phyloP scores from a whole-genome alignment of 2,888 invertebrate genomes.

The Nezara viridula region DNA sequence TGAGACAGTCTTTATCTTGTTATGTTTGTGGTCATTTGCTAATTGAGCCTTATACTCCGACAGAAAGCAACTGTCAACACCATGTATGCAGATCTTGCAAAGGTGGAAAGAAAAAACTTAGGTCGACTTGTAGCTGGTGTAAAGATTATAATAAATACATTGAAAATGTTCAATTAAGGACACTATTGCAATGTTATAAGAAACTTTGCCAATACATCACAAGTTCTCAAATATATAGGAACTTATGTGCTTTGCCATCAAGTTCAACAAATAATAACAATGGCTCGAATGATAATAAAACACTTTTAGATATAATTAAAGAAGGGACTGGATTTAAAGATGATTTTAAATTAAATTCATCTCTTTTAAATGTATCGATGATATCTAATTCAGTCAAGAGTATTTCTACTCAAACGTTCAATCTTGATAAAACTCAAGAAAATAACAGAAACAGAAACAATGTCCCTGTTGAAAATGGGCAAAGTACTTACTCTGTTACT shows the following conservation, averaged over 20 bases:
- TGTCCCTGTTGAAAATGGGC: constrained; percentile 54
- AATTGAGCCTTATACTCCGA: constrained; percentile 85
- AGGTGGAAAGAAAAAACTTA: constrained; percentile 86
- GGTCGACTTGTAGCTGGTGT: constrained; percentile 88
- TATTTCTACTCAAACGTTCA: constrained; percentile 62
- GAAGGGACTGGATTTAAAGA: constrained; percentile 86
- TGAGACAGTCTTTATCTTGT: constrained; percentile 89
- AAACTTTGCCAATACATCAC: constrained; percentile 88
- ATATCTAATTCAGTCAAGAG: constrained; percentile 59
- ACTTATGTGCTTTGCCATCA: constrained; percentile 70
- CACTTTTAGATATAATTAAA: constrained; percentile 81
- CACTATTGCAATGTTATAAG: constrained; percentile 89
- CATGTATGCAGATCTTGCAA: constrained; percentile 89
- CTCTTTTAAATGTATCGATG: constrained; percentile 54
- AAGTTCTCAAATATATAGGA: constrained; percentile 79
- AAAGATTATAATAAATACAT: constrained; percentile 85
- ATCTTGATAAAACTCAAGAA: constrained; percentile 46
- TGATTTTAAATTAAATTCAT: constrained; percentile 73
- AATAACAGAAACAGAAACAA: constrained; percentile 38
- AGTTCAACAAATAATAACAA: constrained; percentile 67
- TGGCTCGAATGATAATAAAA: constrained; percentile 71
- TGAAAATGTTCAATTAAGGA: constrained; percentile 85
- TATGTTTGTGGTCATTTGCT: constrained; percentile 89
- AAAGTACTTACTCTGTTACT: constrained; percentile 61
- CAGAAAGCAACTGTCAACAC: constrained; percentile 86